phyloP scores from a whole-genome alignment of 2,797 vertebrate species.

The Dromococcyx pavoninus region DNA sequence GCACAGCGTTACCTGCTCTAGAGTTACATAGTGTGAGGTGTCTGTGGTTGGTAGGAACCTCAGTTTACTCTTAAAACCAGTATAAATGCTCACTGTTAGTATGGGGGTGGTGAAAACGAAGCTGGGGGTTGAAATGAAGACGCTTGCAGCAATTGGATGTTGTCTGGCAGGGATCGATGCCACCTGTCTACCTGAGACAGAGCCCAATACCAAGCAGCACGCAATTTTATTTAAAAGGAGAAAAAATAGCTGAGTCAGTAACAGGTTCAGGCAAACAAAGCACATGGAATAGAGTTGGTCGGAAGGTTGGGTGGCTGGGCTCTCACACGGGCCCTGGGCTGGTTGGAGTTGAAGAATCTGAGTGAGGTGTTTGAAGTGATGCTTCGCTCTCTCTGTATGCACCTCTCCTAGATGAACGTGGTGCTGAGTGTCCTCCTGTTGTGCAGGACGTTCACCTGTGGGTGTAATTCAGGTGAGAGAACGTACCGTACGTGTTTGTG shows the following conservation, averaged over 20 bases:
- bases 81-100: not conserved
- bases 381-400: not conserved
- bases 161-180: not conserved
- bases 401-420: not conserved
- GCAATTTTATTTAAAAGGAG: slow-evolving; percentile 48
- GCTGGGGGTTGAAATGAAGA: slow-evolving; percentile 31
- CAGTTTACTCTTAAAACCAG: not conserved
- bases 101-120: not conserved
- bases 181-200: slow-evolving; percentile 40
- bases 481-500: not conserved
- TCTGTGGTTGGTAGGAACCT: not conserved
- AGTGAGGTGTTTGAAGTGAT: not conserved
- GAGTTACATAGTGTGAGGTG: not conserved
- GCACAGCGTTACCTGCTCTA: not conserved
- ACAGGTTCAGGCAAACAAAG: slow-evolving; percentile 59
- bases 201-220: slow-evolving; percentile 28
- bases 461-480: not conserved
- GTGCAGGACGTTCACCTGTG: not conserved
- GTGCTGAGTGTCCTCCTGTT: slow-evolving; percentile 24
- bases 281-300: not conserved
- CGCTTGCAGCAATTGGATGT: not conserved
- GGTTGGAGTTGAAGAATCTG: not conserved
- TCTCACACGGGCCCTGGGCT: not conserved
- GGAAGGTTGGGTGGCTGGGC: not conserved
- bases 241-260: not conserved